Base-by-base conservation (phyloP, 2,797 vertebrate species). In the Anniella stebbinsi region DNA sequence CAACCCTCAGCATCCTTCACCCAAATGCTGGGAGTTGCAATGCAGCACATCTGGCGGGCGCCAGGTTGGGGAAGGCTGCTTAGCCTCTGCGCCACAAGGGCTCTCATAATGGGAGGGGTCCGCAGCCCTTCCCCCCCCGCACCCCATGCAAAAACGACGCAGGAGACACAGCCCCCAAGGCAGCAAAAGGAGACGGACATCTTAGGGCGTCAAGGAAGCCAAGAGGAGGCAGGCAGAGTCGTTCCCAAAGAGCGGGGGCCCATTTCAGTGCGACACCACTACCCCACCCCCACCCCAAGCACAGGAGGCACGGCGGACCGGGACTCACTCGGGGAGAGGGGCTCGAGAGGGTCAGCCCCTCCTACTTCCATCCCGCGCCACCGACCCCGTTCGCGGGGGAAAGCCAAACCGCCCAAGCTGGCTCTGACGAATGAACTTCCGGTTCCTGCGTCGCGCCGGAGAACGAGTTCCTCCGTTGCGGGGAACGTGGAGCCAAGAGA, bases 221-320 rank as follows among this genome's bases (percentile, higher is more conserved):
- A 25, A n/a, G 4, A 13, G 12, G 51, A 23, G 17, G 0, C 36
- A 36, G 30, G 1, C 5, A 3, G 38, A 28, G 41, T 0, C 13
- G n/a, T 41, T 36, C 8, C 33, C 30, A 51, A 73, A 70, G 9
- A 21, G 38, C 4, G 86, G 36, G 70, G 72, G 28, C 30, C 66
- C 67, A 9, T 89, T 69, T 87, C 0, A 6, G 1, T 30, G 92
- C 10, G 36, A 80, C 87, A 81, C 73, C 54, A 5, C n/a, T 30
- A 41, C 18, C 45, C 30, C 54, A 1, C 83, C 60, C 21, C 4
- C 60, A 21, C 60, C 45, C 23, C 8, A 23, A 30, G 13, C 4
- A 23, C 25, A 10, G 1, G 6, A 3, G 11, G 9, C 17, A 6
- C 38, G 41, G 57, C 41, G 2, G 5, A 28, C 8, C 1, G 10